Evolutionary conservation across 2,113 vertebrate genomes (phyloP).

Genomic region (Martes martes): DNA sequence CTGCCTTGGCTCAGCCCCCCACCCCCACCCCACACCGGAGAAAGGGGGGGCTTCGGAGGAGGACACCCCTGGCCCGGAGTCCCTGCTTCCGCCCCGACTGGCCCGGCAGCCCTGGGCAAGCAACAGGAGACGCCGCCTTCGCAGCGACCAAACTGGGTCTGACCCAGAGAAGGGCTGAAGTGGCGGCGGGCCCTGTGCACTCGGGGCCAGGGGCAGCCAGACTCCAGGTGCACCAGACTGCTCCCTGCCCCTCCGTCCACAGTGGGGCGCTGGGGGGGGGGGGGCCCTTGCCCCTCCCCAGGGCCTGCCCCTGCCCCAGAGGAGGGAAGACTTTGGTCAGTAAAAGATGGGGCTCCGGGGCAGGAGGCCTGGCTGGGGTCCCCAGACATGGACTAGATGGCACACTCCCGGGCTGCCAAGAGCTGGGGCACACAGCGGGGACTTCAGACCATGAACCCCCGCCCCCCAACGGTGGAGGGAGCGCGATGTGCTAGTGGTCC

Average conservation of each 20-base stretch:
- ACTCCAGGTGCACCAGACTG: too few species aligned
- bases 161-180: not conserved
- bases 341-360: not conserved
- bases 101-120: not conserved
- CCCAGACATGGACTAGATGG: too few species aligned
- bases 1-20: not conserved
- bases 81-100: not conserved
- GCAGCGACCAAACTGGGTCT: fast-evolving
- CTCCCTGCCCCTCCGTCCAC: not conserved
- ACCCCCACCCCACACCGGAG: fast-evolving
- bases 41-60: not conserved
- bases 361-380: not conserved
- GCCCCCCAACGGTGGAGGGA: fast-evolving
- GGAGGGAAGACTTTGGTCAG: not conserved
- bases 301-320: not conserved
- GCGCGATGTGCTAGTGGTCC: fast-evolving
- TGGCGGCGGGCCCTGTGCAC: fast-evolving
- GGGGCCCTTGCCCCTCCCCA: not conserved
- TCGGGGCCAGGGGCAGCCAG: fast-evolving
- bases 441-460: not conserved
- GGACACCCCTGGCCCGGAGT: not conserved
- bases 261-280: not conserved
- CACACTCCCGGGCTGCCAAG: fast-evolving
- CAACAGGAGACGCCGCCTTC: fast-evolving
- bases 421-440: not conserved